Evolutionary conservation across 1,140 invertebrate genomes (phyloP), one percentile per base, ranked within the genome.

Genomic region (Hycleus cichorii): DNA sequence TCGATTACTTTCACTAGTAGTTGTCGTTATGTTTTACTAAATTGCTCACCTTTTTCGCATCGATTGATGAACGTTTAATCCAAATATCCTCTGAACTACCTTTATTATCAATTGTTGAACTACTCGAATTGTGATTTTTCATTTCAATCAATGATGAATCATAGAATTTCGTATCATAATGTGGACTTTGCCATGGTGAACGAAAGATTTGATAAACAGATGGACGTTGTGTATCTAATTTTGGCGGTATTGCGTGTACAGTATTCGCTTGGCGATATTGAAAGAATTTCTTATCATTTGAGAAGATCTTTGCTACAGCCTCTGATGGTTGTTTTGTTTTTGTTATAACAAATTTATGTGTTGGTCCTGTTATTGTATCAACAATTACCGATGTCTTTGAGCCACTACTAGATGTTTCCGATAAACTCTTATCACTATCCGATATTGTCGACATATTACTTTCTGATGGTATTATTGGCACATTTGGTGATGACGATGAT

Each of bases 91-190:
- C 85, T 0, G 74, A 78, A 47, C 60, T 66, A 11, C 61, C 65
- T 2, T 74, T 77, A 57, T 77, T 75, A 65, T 85, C 81, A 7
- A 86, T 70, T 1, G 83, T 83, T 39, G 79, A 78, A 48, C 80
- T 77, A 62, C 82, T 87, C 52, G 83, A 83, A 2, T 83, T 82
- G 25, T 83, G 81, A 58, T 85, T 86, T 67, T 87, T 87, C 76
- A 91, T 89, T 74, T 89, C 87, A 56, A 91, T 85, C 53, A 91
- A 74, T 58, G 86, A 88, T 59, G 83, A 83, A 71, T 90, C 88
- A 68, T 90, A 90, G 75, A 88, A 91, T 57, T 83, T 79, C 62
- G 86, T 86, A 71, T 90, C 88, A 39, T 87, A 76, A 72, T 90
- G 88, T 39, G 86, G 84, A 75, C 77, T 83, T 59, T 77, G 80